These are phyloP conservation scores for Pseudococcus viburni DNA, from an alignment of 2,888 invertebrate genomes.

Conservation along the genomic window DNA sequence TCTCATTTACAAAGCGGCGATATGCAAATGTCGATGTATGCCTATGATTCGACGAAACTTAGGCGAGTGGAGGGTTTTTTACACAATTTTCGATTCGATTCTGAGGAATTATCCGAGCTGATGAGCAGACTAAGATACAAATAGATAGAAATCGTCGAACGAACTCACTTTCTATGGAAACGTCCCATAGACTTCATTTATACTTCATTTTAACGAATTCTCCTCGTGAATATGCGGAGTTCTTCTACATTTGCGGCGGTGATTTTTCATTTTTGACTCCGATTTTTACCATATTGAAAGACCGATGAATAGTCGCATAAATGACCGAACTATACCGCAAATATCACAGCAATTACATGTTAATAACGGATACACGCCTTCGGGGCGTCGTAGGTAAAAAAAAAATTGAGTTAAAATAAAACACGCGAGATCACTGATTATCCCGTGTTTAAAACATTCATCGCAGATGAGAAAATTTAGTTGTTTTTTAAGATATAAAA, in stretches of 20 bases:
- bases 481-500: conserved; percentile 37
- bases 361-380: conserved; percentile 58
- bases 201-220: conserved; percentile 63
- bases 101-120: too few relatives aligned
- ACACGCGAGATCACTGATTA: conserved; percentile 47
- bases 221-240: conserved; percentile 50
- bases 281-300: conserved; percentile 58
- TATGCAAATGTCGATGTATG: background rate
- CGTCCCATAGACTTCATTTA: conserved; percentile 66
- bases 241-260: conserved; percentile 42
- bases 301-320: conserved; percentile 42
- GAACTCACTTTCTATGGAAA: conserved; percentile 64
- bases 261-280: conserved; percentile 60
- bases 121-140: too few relatives aligned
- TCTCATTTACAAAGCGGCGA: background rate
- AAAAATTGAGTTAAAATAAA: conserved; percentile 3
- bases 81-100: background rate
- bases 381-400: conserved; percentile 40
- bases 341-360: conserved; percentile 61
- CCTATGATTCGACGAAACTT: background rate
- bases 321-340: conserved; percentile 44
- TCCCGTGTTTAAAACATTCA: conserved; percentile 59
- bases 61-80: background rate
- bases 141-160: background rate
- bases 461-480: conserved; percentile 58